These are phyloP conservation scores for Cephus pygmeus DNA, from an alignment of 2,888 invertebrate genomes.

Conservation along the genomic window DNA sequence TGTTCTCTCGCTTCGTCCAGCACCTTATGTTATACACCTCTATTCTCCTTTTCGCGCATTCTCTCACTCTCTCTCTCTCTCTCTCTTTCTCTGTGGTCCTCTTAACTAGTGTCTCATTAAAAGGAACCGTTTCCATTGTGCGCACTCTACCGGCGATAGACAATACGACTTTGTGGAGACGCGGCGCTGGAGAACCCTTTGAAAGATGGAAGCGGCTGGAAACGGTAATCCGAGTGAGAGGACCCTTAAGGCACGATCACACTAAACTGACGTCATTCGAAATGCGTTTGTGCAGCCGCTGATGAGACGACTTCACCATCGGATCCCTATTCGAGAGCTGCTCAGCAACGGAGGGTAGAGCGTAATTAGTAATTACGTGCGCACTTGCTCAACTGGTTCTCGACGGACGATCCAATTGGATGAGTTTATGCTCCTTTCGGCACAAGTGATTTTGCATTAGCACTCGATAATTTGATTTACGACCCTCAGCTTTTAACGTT, in stretches of 20 bases:
- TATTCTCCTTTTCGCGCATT: neutral
- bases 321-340: neutral
- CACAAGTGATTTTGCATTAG: no score
- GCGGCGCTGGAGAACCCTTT: constrained; percentile 16
- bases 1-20: neutral
- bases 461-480: neutral
- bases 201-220: constrained; percentile 15
- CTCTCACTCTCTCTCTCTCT: constrained; percentile 3
- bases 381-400: neutral
- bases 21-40: neutral
- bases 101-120: constrained; percentile 53
- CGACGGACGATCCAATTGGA: neutral
- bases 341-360: neutral
- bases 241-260: constrained; percentile 5
- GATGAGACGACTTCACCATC: neutral
- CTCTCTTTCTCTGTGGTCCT: constrained; percentile 25
- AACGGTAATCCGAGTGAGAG: constrained; percentile 28
- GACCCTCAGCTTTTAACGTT: neutral
- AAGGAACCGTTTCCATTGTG: constrained; percentile 52
- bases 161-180: constrained; percentile 50
- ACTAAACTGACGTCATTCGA: neutral
- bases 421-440: neutral
- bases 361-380: neutral
- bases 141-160: constrained; percentile 38
- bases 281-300: neutral